Percentiles rank a stretch among this genome's conserved stretches.
Conservation (phyloP, 2,113 vertebrate genomes). For the Podiceps cristatus region DNA sequence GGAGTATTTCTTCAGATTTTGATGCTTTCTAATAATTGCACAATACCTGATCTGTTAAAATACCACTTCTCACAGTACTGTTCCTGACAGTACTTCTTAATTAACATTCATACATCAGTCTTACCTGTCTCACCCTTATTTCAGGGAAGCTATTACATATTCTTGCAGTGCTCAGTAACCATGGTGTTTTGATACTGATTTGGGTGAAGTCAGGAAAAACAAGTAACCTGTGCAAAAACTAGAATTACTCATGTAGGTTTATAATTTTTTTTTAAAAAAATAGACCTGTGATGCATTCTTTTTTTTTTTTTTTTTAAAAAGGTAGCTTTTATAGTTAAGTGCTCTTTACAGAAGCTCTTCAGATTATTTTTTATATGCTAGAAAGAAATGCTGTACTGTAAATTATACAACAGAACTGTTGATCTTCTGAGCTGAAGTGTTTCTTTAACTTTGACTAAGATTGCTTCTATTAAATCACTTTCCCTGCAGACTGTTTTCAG, state of each 20-base stretch:
- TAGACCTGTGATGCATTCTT: background rate
- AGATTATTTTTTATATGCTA: background rate
- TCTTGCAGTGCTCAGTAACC: background rate
- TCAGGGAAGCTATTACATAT: background rate
- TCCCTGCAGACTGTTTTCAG: background rate
- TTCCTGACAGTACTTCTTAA: background rate
- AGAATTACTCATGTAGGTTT: background rate
- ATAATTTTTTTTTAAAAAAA: background rate
- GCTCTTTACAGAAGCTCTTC: background rate
- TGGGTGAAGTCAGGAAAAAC: background rate
- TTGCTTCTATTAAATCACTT: background rate
- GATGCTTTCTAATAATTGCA: background rate
- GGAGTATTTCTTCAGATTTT: background rate
- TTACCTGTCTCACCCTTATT: background rate
- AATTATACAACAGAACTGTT: background rate
- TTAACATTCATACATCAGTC: background rate
- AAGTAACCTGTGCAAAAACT: background rate
- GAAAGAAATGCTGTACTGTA: background rate
- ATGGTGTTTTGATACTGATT: background rate
- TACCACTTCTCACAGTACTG: background rate
- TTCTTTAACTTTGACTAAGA: background rate
- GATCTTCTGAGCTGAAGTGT: slow-evolving; percentile 10
- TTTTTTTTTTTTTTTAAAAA: too few species aligned
- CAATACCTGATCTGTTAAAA: background rate
- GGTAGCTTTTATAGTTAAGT: too few species aligned